A percentile compares a stretch with the other conserved stretches of the same genome.
phyloP scores from a whole-genome alignment of 2,113 vertebrate species.

The Tylochromis polylepis region DNA sequence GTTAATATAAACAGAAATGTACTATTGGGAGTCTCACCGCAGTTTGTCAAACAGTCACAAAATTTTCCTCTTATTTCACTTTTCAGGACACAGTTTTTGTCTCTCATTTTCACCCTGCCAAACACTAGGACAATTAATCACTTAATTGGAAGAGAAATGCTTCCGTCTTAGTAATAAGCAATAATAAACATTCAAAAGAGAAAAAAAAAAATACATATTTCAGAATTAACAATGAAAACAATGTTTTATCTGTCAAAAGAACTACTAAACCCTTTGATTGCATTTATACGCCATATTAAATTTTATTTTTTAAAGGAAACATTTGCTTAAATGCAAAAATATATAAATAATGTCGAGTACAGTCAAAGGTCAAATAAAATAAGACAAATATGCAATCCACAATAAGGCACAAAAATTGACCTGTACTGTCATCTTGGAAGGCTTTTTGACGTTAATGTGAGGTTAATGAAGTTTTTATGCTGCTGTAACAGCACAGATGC shows the following conservation, averaged over 20 bases:
- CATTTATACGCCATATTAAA: not conserved
- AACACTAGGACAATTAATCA: not conserved
- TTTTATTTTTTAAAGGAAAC: too few species aligned
- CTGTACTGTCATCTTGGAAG: not conserved
- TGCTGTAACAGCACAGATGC: not conserved
- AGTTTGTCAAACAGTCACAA: not conserved
- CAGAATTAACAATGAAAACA: not conserved
- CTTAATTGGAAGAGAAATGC: not conserved
- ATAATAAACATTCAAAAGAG: not conserved
- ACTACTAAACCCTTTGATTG: not conserved
- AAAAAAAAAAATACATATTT: too few species aligned
- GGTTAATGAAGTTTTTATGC: not conserved
- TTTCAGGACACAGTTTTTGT: too few species aligned
- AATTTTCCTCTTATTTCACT: too few species aligned
- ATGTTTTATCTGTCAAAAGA: not conserved
- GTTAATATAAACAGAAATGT: not conserved
- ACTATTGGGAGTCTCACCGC: not conserved
- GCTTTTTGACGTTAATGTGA: not conserved
- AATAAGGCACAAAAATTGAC: rapidly evolving
- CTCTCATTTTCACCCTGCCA: too few species aligned
- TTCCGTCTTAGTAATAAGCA: rapidly evolving
- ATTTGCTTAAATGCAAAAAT: not conserved
- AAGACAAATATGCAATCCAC: not conserved
- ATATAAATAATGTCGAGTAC: not conserved
- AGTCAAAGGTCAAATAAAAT: not conserved